Evolutionary conservation across 2,888 invertebrate species (phyloP), one percentile per base, ranked within the genome.

Genomic region (Lacanobia oleracea): DNA sequence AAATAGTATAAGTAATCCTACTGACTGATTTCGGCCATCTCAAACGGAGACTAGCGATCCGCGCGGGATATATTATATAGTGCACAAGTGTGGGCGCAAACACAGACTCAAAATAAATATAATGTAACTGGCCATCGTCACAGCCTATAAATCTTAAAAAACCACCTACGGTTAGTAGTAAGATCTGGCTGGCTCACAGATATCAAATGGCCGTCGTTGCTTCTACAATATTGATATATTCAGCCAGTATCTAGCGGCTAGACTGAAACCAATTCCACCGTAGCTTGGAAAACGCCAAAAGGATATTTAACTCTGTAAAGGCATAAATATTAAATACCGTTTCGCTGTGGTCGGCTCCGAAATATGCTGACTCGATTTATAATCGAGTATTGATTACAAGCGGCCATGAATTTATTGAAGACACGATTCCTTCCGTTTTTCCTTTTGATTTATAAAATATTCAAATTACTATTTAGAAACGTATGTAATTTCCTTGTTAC

Each of bases 381-480:
- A 77, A 82, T 82, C 59, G 69, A 82, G 61, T 84, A 84, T 82
- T 74, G 72, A 84, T 81, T 81, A 61, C 12, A 33, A 54, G 45
- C 43, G 59, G 54, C 67, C 59, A 82, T 43, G 10, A 43, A 76
- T 79, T 70, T 61, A 71, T 48, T 54, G 27, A 27, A 37, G 53
- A 63, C 27, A 21, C 53, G 54, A 61, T 72, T 40, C 53, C 16
- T 62, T n/a, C 43, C 18, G 54, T 48, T 23, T 70, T 56, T 60
- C n/a, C 27, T 27, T 50, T 56, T 21, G n/a, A 16, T 63, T 60
- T 63, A 45, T 16, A 51, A 27, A 50, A 45, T 74, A 59, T 73
- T 45, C 8, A 37, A 23, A 54, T 65, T 65, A n/a, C n/a, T n/a
- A 33, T 54, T 65, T 16, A 5, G 12, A 23, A 37, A 23, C 2